Evolutionary conservation across 2,113 vertebrate genomes (phyloP).

Genomic region (Colaptes auratus): DNA sequence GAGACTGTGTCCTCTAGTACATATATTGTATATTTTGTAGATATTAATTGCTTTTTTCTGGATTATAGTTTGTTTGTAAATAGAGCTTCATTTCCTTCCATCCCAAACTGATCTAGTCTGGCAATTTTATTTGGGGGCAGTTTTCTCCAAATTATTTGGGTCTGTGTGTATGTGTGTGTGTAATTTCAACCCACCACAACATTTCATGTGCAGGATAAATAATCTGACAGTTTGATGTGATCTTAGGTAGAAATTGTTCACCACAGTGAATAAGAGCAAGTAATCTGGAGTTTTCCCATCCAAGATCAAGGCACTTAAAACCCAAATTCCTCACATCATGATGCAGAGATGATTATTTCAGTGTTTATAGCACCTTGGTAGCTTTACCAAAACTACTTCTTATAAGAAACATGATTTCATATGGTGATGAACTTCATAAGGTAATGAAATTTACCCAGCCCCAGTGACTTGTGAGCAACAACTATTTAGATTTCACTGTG

Average conservation of each 20-base stretch:
- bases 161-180: too few species aligned
- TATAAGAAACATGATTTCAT: background rate
- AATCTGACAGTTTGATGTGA: background rate
- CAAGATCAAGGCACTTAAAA: background rate
- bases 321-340: background rate
- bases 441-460: background rate
- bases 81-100: too few species aligned
- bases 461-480: background rate
- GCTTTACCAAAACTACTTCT: background rate
- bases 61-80: too few species aligned
- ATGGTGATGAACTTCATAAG: too few species aligned
- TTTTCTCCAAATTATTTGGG: too few species aligned
- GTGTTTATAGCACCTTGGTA: background rate
- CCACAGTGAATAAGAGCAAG: background rate
- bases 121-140: too few species aligned
- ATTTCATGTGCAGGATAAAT: background rate
- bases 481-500: background rate
- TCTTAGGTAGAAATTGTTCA: background rate
- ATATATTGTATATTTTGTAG: too few species aligned
- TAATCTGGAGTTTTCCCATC: background rate
- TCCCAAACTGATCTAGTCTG: too few species aligned
- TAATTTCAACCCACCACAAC: too few species aligned
- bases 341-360: background rate
- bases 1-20: too few species aligned
- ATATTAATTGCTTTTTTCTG: too few species aligned